A percentile compares a stretch with the other conserved stretches of the same genome.
Evolutionary conservation across 35 echinoderm and acorn worm species (phyloP).

Genomic region (Amphiura filiformis): DNA sequence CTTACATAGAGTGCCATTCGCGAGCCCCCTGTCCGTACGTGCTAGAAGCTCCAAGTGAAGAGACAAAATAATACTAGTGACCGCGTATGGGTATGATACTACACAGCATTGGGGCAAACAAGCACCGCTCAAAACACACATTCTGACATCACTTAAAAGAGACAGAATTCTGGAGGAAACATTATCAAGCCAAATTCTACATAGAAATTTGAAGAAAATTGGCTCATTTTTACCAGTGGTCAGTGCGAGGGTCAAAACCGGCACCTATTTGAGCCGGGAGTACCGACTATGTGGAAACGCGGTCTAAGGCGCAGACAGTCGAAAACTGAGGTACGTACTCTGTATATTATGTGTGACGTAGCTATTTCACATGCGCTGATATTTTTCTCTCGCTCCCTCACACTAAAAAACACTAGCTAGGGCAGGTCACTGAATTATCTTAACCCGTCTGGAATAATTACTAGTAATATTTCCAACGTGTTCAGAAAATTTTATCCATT

Average conservation of each 20-base stretch:
- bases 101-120: background rate
- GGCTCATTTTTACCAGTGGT: background rate
- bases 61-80: slow-evolving; percentile 6
- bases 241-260: slow-evolving; percentile 27
- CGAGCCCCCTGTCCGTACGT: background rate
- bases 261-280: slow-evolving; percentile 16
- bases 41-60: background rate
- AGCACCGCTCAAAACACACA: background rate
- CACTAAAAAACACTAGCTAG: slow-evolving; percentile 3
- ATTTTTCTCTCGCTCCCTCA: slow-evolving; percentile 13
- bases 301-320: slow-evolving; percentile 31
- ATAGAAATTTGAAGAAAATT: background rate
- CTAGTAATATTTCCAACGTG: slow-evolving; percentile 3
- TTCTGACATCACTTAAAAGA: background rate
- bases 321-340: slow-evolving; percentile 31
- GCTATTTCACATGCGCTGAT: slow-evolving; percentile 11
- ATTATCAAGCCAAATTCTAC: background rate
- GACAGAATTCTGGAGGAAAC: background rate
- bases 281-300: slow-evolving; percentile 57
- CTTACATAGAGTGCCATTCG: background rate
- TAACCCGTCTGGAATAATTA: background rate
- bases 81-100: background rate
- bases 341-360: slow-evolving; percentile 30
- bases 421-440: slow-evolving; percentile 13
- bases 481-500: background rate